A percentile compares a stretch with the other conserved stretches of the same genome.
Conservation (phyloP, 2,113 vertebrate species). For the Clarias gariepinus region DNA sequence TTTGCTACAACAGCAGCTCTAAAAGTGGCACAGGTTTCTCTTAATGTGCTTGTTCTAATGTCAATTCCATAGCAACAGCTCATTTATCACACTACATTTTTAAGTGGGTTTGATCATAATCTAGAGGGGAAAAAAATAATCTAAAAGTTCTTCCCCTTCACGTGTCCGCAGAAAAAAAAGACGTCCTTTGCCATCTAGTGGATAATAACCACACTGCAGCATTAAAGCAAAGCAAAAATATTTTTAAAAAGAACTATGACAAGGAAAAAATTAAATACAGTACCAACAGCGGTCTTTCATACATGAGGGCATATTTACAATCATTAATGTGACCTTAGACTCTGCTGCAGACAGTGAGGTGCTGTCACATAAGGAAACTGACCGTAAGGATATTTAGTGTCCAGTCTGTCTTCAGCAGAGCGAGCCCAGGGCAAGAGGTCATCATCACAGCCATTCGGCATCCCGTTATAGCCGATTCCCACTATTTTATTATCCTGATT, state of each 20-base stretch:
- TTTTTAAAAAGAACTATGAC: neutral
- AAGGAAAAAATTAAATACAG: neutral
- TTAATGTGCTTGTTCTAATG: neutral
- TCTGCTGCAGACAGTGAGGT: neutral
- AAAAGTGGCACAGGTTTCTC: neutral
- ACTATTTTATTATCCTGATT: conserved; percentile 96
- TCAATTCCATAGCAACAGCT: neutral
- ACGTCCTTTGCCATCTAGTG: conserved; percentile 36
- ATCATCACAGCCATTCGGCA: conserved; percentile 88
- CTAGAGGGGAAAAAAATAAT: neutral
- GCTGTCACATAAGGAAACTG: conserved; percentile 44
- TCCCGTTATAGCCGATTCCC: conserved; percentile 96
- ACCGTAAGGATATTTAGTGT: conserved; percentile 89
- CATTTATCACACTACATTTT: neutral
- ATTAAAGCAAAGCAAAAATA: neutral
- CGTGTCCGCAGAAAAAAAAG: neutral
- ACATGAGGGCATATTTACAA: neutral
- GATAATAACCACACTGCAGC: neutral
- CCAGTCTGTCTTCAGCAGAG: conserved; percentile 71
- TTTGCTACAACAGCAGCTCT: neutral
- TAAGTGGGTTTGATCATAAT: neutral
- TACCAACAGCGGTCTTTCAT: neutral
- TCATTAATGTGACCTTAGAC: neutral
- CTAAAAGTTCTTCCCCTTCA: neutral
- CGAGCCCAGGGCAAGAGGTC: conserved; percentile 79